Base-by-base conservation (phyloP, 2,113 vertebrate species). In the Cyanistes caeruleus region DNA sequence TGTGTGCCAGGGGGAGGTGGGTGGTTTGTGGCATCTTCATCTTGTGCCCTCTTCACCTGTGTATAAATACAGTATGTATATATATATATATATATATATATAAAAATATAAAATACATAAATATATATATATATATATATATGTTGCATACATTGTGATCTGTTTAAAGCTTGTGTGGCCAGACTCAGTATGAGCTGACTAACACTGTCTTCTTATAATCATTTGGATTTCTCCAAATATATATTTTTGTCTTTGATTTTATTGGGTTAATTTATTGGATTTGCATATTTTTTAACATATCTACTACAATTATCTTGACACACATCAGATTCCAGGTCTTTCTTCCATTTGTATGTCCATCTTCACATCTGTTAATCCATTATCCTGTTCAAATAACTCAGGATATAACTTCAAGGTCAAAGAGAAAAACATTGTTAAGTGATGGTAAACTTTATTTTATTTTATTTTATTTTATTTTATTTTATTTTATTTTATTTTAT, bases 261-360 rank as follows among this genome's bases (percentile, higher is more conserved):
- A 22, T 52, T 33, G 7, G 31, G 15, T 51, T 51, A 37, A 37
- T 52, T 77, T 73, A 44, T 52, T 18, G 1, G 6, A 7, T 56
- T 20, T 51, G 11, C 0, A 2, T 23, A 3, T 21, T 39, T 48
- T 75, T 35, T 13, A 67, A 11, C 1, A 0, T 62, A 43, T 13
- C 33, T 51, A 8, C 31, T 55, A 28, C 5, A 74, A 14, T 65
- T 80, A 7, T n/a, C 10, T 59, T 44, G 15, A 18, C 9, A 21
- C 3, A 43, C 4, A 22, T 58, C 41, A 53, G 16, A 35, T 33
- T 74, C 18, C 18, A 74, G 3, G 3, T 58, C 2, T 75, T 31
- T 75, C 18, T 95, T 83, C 33, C 5, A 8, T 22, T 52, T 82
- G 3, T 23, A 14, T 18, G 9, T 65, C 25, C 3, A n/a, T 33